Base-by-base conservation (phyloP, 1,140 invertebrate genomes). In the Dreissena rostriformis region DNA sequence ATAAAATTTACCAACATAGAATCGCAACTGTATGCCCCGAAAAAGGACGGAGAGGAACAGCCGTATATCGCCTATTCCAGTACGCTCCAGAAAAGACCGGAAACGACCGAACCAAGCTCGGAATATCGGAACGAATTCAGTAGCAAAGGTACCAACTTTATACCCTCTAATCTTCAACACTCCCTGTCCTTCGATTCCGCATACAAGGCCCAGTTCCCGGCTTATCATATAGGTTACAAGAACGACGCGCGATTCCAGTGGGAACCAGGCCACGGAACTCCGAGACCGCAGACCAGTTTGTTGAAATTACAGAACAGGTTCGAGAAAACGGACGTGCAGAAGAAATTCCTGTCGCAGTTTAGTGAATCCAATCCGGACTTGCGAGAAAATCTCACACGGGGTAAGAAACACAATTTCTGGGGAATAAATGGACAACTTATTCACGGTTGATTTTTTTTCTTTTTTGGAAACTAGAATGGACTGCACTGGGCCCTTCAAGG, bases 351-450 rank as follows among this genome's bases (percentile, higher is more conserved):
- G 61, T 12, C 72, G 8, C 49, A 75, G n/a, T 92, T 91, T 74
- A 79, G 72, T 14, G 92, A 93, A 85, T 86, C 51, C n/a, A 89
- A 89, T 81, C 90, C 91, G 2, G 92, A 92, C 79, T 86, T 93
- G 26, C 71, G 92, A 79, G 70, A 88, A 71, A 92, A 93, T 83
- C 88, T 92, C 66, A 79, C 73, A 15, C 75, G 78, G 7, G 92
- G 92, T 63, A 92, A 91, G 84, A 92, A 92, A 83, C 92, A 93
- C 70, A 74, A 65, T 19, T 93, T 93, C 77, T 86, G 79, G 66
- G 90, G 90, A 51, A 85, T 91, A 75, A 91, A 91, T 86, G 84
- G 88, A 28, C 90, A 92, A 78, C 73, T 91, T 29, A 70, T 93
- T 29, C 91, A 89, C 66, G 91, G 91, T 17, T 91, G 39, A 39